Evolutionary conservation across 2,797 vertebrate species (phyloP).

Genomic region (Argya squamiceps): DNA sequence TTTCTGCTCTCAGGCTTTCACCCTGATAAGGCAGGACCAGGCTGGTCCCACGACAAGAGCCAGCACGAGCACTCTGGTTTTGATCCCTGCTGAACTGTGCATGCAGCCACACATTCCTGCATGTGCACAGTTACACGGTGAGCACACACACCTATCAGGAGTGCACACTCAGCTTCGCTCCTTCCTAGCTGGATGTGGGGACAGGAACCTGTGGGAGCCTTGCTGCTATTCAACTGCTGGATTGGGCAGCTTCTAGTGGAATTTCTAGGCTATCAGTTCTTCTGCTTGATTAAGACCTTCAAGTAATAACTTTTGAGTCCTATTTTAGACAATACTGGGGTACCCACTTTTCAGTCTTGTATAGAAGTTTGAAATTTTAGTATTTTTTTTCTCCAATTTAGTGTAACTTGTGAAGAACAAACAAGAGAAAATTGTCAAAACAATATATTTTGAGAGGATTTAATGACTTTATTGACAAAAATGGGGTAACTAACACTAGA

Average conservation of each 20-base stretch:
- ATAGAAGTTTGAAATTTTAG: not conserved
- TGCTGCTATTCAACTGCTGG: not conserved
- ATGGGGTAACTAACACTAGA: not conserved
- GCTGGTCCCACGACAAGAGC: not conserved
- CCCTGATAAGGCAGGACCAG: not conserved
- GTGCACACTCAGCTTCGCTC: not conserved
- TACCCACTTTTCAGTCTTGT: not conserved
- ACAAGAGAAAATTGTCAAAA: not conserved
- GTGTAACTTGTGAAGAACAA: not conserved
- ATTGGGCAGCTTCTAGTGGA: not conserved
- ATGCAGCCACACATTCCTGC: not conserved
- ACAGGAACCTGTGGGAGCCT: not conserved
- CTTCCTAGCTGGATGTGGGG: accelerated
- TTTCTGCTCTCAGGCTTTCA: not conserved
- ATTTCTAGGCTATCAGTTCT: not conserved
- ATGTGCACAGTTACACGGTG: accelerated
- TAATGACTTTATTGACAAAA: not conserved
- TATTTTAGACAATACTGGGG: not conserved
- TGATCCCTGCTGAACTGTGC: not conserved
- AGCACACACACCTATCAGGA: accelerated
- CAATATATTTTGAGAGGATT: not conserved
- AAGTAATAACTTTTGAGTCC: not conserved
- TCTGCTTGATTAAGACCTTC: not conserved
- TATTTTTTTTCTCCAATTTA: not conserved
- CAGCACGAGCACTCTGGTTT: not conserved